Base-by-base conservation (phyloP, 1,140 invertebrate genomes). In the Ephestia elutella region DNA sequence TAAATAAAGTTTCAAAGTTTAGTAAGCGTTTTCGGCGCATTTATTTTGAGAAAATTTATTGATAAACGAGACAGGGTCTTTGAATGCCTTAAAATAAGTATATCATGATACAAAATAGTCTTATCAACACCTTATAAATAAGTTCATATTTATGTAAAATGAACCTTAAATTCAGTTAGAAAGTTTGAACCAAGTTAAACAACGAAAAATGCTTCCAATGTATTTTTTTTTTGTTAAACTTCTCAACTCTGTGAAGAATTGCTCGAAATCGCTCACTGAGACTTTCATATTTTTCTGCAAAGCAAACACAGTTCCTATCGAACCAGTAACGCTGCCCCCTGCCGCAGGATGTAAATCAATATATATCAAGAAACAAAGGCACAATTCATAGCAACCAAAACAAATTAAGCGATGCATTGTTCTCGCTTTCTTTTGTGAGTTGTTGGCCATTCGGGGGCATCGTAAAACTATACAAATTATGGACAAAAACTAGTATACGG, bases 331-430 rank as follows among this genome's bases (percentile, higher is more conserved):
- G 13, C 13, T 5, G 2, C 38, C 38, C 13, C 13, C 38, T 8
- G 9, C 32, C 32, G 32, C 15, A 17, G 38, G 15, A 44, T 44
- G n/a, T 44, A 35, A 35, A 11, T 11, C 8, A 44, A 44, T 44
- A 15, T 5, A 10, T 44, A 15, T 15, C n/a, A 44, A 10, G 13
- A 44, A 44, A 44, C 38, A 44, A 44, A 44, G n/a, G 38, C 38
- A 44, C 38, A 44, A 44, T 44, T 44, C 38, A 44, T 44, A 15
- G 38, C n/a, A 15, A 44, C 38, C 38, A 44, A 44, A 44, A 44
- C 38, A 44, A 44, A 44, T 44, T 44, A 44, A 17, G 38, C 13
- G 38, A 44, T 5, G 5, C n/a, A 15, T 44, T 44, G 38, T 44
- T 1, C 38, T 15, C 10, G 13, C 38, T 44, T 44, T 44, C 38